These are phyloP conservation scores for Temnopleurus reevesii DNA, from an alignment of 53 echinoderm and acorn worm species.

Conservation along the genomic window DNA sequence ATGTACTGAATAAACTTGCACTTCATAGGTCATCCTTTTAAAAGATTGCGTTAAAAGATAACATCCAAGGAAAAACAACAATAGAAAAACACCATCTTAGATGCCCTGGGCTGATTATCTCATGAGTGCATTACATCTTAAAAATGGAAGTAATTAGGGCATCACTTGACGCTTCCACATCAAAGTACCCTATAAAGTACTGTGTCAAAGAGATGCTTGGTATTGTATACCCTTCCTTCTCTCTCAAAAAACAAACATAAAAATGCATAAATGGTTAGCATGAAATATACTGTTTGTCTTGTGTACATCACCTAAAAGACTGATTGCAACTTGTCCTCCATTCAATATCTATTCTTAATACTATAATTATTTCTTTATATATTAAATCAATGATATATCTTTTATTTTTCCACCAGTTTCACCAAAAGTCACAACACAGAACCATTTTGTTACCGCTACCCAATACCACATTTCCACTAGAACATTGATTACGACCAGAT, in stretches of 20 bases:
- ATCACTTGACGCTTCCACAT: not conserved
- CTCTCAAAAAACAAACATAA: not conserved
- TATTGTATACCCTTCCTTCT: constrained; percentile 27
- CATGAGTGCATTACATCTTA: constrained; percentile 37
- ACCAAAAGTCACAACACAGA: constrained; percentile 52
- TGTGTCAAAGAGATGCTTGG: constrained; percentile 13
- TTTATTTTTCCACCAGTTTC: constrained; percentile 41
- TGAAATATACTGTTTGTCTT: constrained; percentile 36
- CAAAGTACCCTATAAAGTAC: not conserved
- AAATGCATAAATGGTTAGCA: constrained; percentile 21
- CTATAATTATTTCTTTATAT: not conserved
- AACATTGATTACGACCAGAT: constrained; percentile 28
- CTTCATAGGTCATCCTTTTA: constrained; percentile 3
- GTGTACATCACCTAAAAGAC: constrained; percentile 48
- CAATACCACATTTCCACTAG: constrained; percentile 45
- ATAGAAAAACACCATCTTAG: constrained; percentile 36
- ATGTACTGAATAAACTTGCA: constrained; percentile 47
- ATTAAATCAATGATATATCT: constrained; percentile 41
- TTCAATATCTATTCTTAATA: constrained; percentile 25
- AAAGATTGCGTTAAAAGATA: constrained; percentile 51
- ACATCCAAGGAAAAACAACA: constrained; percentile 26
- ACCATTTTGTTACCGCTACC: constrained; percentile 46
- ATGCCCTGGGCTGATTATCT: constrained; percentile 40
- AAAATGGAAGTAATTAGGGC: constrained; percentile 48
- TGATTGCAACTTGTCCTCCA: constrained; percentile 34